phyloP scores from a whole-genome alignment of 2,797 vertebrate genomes.

The Rallus crepitans region DNA sequence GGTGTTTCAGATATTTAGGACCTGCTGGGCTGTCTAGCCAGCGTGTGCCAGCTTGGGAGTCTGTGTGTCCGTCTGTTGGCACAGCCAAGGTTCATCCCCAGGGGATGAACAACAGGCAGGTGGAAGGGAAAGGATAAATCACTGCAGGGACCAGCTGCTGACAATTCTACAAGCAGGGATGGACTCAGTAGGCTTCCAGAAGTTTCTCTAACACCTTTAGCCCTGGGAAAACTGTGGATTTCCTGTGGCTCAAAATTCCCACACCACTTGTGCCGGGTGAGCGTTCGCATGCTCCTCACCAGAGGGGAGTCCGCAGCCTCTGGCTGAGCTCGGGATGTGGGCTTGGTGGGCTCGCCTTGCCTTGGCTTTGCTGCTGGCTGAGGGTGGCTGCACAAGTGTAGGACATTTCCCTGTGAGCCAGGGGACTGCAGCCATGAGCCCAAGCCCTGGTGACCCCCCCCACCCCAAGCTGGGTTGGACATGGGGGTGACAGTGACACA shows the following conservation, averaged over 20 bases:
- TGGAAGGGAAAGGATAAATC: background rate
- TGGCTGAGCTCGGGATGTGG: background rate
- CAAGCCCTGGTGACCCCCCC: background rate
- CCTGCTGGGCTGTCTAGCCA: background rate
- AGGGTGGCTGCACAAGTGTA: background rate
- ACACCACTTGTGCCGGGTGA: background rate
- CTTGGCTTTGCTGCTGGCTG: background rate
- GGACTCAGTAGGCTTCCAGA: background rate
- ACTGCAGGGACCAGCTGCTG: background rate
- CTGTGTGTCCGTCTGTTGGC: background rate
- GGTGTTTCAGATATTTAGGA: background rate
- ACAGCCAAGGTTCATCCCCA: background rate
- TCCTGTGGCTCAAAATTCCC: background rate
- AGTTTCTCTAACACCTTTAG: background rate
- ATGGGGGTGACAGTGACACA: rapidly evolving
- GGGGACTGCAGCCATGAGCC: rapidly evolving
- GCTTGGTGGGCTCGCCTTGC: rapidly evolving
- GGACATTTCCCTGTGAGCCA: rapidly evolving
- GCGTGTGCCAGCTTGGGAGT: background rate
- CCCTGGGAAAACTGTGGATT: background rate
- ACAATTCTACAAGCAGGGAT: background rate
- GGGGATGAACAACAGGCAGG: background rate
- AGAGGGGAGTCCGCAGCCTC: background rate
- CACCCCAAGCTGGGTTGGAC: background rate
- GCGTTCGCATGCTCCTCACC: background rate